A percentile compares a stretch with the other conserved stretches of the same genome.
phyloP scores from a whole-genome alignment of 1,140 invertebrate species.

The Calosoma granatense region DNA sequence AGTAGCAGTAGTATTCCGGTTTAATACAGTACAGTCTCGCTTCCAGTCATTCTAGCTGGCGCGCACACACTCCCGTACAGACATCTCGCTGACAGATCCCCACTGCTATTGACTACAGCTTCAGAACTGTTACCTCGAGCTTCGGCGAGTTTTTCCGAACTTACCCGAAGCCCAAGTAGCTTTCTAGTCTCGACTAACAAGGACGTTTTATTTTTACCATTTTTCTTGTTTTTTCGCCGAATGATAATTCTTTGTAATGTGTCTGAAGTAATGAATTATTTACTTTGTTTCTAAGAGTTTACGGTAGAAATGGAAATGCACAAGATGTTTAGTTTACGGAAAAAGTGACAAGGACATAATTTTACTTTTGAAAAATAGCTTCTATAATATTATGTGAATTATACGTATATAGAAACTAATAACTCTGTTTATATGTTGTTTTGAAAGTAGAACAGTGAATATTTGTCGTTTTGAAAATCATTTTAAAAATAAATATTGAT shows the following conservation, averaged over 20 bases:
- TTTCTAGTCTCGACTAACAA: neutral
- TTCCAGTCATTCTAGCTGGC: neutral
- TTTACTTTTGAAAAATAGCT: too few species aligned
- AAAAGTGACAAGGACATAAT: too few species aligned
- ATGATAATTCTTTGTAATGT: neutral
- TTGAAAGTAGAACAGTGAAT: too few species aligned
- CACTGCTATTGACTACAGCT: slow-evolving; percentile 3
- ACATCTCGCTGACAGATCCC: neutral
- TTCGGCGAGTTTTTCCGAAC: neutral
- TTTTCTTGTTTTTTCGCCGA: neutral
- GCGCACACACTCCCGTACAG: neutral
- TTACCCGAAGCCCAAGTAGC: neutral
- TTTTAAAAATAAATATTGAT: too few species aligned
- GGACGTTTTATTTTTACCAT: neutral
- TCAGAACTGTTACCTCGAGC: neutral
- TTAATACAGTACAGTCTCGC: neutral
- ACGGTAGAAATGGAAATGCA: too few species aligned
- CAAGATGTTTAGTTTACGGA: too few species aligned
- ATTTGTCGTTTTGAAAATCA: too few species aligned
- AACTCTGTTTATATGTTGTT: too few species aligned
- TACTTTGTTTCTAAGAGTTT: neutral
- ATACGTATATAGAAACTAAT: too few species aligned
- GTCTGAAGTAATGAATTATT: neutral
- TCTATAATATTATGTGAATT: too few species aligned
- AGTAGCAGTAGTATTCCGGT: too few species aligned